phyloP scores from a whole-genome alignment of 2,888 invertebrate species.

The Epistrophella euchroma region DNA sequence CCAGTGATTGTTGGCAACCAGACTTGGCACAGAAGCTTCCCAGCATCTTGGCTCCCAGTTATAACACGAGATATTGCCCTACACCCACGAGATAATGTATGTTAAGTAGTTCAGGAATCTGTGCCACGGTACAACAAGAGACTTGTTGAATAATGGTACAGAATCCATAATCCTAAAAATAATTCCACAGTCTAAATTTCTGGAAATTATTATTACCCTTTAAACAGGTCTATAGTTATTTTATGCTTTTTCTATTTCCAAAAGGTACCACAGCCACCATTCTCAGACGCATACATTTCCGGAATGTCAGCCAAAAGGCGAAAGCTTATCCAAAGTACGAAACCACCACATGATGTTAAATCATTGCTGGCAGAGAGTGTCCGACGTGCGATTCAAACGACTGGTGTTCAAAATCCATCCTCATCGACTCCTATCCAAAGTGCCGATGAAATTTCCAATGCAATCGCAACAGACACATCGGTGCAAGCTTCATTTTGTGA shows the following conservation, averaged over 20 bases:
- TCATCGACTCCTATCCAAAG: slow-evolving; percentile 77
- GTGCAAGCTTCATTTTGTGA: slow-evolving; percentile 82
- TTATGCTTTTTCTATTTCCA: no score
- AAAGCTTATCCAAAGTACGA: slow-evolving; percentile 86
- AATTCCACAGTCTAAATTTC: no score
- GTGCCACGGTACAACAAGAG: background rate
- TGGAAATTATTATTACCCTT: no score
- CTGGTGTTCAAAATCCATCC: slow-evolving; percentile 78
- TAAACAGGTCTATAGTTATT: no score
- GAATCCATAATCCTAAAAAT: background rate
- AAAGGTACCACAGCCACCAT: slow-evolving; percentile 85
- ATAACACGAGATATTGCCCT: slow-evolving; percentile 89
- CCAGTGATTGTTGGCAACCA: slow-evolving; percentile 85
- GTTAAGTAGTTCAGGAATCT: background rate
- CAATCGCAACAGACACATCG: slow-evolving; percentile 81
- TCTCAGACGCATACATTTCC: slow-evolving; percentile 95
- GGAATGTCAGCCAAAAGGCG: slow-evolving; percentile 96
- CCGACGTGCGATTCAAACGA: slow-evolving; percentile 80
- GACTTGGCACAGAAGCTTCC: slow-evolving; percentile 87
- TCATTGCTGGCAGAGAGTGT: slow-evolving; percentile 82
- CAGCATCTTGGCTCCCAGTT: slow-evolving; percentile 94
- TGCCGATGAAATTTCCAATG: slow-evolving; percentile 79
- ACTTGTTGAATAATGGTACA: background rate
- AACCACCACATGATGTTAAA: slow-evolving; percentile 81
- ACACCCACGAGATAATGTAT: slow-evolving; percentile 26